Evolutionary conservation across 2,113 vertebrate species (phyloP), one percentile per base, ranked within the genome.

Genomic region (Otolemur garnettii): DNA sequence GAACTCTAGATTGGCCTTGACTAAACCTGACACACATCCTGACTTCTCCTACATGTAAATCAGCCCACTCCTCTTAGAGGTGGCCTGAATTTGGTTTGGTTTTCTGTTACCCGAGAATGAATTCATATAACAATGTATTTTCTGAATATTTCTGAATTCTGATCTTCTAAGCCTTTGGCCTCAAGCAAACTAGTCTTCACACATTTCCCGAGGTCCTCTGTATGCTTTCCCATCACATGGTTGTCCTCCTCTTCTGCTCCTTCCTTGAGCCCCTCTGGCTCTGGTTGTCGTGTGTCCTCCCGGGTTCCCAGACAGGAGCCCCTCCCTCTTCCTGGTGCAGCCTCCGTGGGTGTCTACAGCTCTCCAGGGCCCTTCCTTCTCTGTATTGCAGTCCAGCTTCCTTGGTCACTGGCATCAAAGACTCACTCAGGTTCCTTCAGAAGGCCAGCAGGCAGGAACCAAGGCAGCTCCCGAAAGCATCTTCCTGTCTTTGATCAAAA

Each of bases 161-260:
- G 5, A 28, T 22, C 60, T 10, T n/a, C 50, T 59, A 21, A 2
- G 24, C 13, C 33, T 8, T 8, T 12, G 18, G 7, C 35, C 50
- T 72, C 75, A 55, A 30, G 17, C 50, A 38, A 21, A 17, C n/a
- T 72, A 1, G 35, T 3, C 30, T 24, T 7, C 72, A n/a, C 19
- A 0, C 0, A 0, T 68, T 30, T 50, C 14, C 64, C n/a, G 57
- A 68, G 18, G 22, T 10, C 9, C 6, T 19, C 30, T 13, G 10
- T 19, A 0, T 2, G 69, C 22, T 88, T 68, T 72, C 9, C 62
- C 6, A 2, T 7, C 0, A 0, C 9, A 3, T 4, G 14, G 5
- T 8, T 7, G 3, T n/a, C 33, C 33, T 77, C 75, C 33, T 77
- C 75, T 77, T 5, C 2, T 4, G 5, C 21, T 55, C 72, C 60